Conservation (phyloP, 2,797 vertebrate genomes). For the Coranthus polyacanthus region DNA sequence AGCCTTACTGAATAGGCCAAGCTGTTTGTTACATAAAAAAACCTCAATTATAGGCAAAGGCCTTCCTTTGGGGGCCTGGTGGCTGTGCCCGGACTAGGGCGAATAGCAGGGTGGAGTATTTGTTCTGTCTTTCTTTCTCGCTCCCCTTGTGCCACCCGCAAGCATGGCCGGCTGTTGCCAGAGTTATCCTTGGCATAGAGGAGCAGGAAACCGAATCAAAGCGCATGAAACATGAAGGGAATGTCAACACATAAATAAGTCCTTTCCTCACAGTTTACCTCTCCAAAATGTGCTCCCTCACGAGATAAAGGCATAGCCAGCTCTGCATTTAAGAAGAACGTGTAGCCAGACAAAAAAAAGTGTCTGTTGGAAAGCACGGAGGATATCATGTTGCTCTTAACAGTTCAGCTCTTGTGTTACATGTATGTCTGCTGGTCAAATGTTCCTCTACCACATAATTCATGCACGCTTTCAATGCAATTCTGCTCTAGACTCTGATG, state of each 20-base stretch:
- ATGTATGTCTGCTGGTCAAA: constrained; percentile 41
- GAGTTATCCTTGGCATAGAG: constrained; percentile 75
- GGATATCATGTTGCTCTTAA: constrained; percentile 63
- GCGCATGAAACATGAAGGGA: constrained; percentile 63
- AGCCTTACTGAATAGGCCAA: constrained; percentile 69
- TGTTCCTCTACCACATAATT: constrained; percentile 19
- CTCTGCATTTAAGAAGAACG: constrained; percentile 51
- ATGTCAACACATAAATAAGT: constrained; percentile 56
- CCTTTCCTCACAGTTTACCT: constrained; percentile 15
- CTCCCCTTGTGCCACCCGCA: constrained; percentile 70
- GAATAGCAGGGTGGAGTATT: constrained; percentile 82
- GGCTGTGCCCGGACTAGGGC: constrained; percentile 50
- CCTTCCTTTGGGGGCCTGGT: constrained; percentile 72
- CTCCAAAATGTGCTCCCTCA: constrained; percentile 17
- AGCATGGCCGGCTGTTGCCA: constrained; percentile 65
- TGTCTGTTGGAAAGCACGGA: constrained; percentile 48
- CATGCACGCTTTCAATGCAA: constrained; percentile 20
- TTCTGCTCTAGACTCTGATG: constrained; percentile 8
- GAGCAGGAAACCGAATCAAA: constrained; percentile 68
- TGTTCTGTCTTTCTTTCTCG: constrained; percentile 66
- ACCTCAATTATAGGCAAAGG: constrained; percentile 84
- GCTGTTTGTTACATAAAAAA: constrained; percentile 76
- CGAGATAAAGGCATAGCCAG: constrained; percentile 42
- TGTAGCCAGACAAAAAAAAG: constrained; percentile 56
- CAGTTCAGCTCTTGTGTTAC: constrained; percentile 50